Base-by-base conservation (phyloP, 2,113 vertebrate genomes). In the Oncorhynchus nerka region DNA sequence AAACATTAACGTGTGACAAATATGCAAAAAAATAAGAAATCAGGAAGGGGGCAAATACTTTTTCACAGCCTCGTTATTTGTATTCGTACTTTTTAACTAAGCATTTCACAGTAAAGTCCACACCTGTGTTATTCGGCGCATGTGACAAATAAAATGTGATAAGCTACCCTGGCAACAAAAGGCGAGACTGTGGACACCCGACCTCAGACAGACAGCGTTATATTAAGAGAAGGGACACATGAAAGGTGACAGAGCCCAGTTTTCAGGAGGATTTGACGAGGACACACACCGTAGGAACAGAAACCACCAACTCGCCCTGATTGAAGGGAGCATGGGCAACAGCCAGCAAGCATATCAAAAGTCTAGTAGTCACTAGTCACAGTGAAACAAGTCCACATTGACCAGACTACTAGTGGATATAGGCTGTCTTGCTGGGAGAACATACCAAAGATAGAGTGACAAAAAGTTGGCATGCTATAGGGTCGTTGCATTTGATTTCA, bases 141-240 rank as follows among this genome's bases (percentile, higher is more conserved):
- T 39, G 8, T 39, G 34, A 39, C 34, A 39, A 39, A 39, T 39
- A 39, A 39, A 39, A 39, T 39, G 34, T 39, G 34, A 39, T 39
- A 20, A 69, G 49, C 32, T 49, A 2, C 49, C 71, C n/a, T 72
- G 71, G 55, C 57, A 77, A 75, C 69, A 39, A 32, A n/a, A 65
- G 68, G 13, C 8, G 7, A 76, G 57, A 7, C 19, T 4, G 61
- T 64, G 24, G 68, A 2, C 49, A 68, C 8, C 9, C 8, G 5
- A 49, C 20, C 5, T 15, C 8, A 69, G 22, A 49, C 68, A 51
- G 20, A 45, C 45, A 51, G 13, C n/a, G n/a, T 48, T 22, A 61
- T 68, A 45, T 71, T 55, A 75, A 76, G 62, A 75, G 16, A 20
- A 61, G 28, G 62, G 71, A 62, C 57, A 65, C 2, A n/a, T 7